Conservation (phyloP, 2,888 invertebrate genomes). For the Noctua comes region DNA sequence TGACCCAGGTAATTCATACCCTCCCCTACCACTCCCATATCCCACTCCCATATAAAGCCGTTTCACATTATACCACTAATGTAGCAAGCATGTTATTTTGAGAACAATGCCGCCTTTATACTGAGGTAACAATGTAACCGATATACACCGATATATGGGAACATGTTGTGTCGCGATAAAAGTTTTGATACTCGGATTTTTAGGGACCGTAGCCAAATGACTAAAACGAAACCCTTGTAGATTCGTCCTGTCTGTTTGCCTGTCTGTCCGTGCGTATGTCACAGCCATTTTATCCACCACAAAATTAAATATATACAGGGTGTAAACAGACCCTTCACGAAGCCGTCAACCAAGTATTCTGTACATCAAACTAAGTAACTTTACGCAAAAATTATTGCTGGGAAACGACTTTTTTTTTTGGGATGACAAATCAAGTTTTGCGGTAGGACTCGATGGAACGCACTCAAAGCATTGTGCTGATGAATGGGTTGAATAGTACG, state of each 20-base stretch:
- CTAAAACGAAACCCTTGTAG: background rate
- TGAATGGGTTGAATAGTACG: no score
- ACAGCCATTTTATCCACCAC: no score
- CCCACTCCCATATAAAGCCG: slow-evolving; percentile 11
- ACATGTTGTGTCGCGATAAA: background rate
- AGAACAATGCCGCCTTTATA: slow-evolving; percentile 49
- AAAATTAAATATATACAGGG: no score
- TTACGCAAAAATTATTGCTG: no score
- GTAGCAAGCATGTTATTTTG: slow-evolving; percentile 43
- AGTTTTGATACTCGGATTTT: background rate
- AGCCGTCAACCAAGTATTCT: no score
- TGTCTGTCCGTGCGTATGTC: background rate
- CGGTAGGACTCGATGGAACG: no score
- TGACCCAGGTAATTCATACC: background rate
- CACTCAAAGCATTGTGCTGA: no score
- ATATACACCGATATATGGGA: slow-evolving; percentile 1
- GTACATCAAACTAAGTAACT: no score
- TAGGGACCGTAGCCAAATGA: background rate
- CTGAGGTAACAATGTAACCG: slow-evolving; percentile 31
- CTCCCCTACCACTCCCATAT: slow-evolving; percentile 18
- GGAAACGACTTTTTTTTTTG: no score
- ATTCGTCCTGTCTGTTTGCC: background rate
- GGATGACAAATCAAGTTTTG: no score
- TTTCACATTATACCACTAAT: slow-evolving; percentile 34
- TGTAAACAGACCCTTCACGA: no score